These are phyloP conservation scores for Ancistrus triradiatus DNA, from an alignment of 2,113 vertebrate genomes.

Conservation along the genomic window DNA sequence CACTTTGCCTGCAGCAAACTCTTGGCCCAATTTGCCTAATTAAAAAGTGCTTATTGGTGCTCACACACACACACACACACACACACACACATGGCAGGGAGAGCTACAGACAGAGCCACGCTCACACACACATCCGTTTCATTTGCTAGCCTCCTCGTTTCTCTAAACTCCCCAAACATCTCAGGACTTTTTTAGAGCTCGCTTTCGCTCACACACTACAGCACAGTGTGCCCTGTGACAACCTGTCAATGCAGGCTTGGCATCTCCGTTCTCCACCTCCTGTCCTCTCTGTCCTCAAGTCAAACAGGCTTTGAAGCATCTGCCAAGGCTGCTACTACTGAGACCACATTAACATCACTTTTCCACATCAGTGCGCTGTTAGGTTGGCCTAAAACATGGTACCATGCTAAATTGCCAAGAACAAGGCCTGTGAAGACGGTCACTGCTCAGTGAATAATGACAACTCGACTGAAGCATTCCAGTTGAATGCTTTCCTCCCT, in stretches of 20 bases:
- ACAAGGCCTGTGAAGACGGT: background rate
- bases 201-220: background rate
- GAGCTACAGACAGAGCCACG: background rate
- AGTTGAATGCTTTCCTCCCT: background rate
- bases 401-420: background rate
- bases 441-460: slow-evolving; percentile 9
- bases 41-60: slow-evolving; percentile 23
- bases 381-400: background rate
- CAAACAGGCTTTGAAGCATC: slow-evolving; percentile 7
- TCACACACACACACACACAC: background rate
- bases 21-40: slow-evolving; percentile 32
- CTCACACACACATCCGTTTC: background rate
- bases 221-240: slow-evolving; percentile 7
- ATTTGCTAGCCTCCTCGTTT: slow-evolving; percentile 1
- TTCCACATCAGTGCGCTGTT: slow-evolving; percentile 2
- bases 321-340: slow-evolving; percentile 19
- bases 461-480: background rate
- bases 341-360: slow-evolving; percentile 11
- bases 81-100: background rate
- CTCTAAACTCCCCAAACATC: background rate
- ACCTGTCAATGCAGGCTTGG: slow-evolving; percentile 4
- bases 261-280: background rate
- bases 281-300: no score
- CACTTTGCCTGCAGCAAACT: slow-evolving; percentile 18
- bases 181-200: background rate